Conservation (phyloP, 2,888 invertebrate species). For the Syrphus vitripennis region DNA sequence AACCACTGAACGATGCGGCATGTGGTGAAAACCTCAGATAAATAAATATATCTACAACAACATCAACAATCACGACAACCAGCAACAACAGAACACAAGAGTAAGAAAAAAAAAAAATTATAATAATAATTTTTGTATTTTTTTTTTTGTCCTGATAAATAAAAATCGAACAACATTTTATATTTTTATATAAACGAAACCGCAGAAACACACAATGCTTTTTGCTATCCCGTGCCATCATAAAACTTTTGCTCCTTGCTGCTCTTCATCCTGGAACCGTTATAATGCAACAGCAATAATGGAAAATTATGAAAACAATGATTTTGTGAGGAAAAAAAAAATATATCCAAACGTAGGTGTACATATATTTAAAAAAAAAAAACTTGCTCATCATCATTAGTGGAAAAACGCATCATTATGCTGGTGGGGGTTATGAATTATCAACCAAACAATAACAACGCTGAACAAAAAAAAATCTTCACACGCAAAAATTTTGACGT, state of each 20-base stretch:
- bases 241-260: background rate
- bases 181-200: conserved; percentile 32
- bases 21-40: conserved; percentile 24
- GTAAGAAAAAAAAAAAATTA: background rate
- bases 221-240: background rate
- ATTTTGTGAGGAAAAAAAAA: background rate
- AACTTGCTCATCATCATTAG: conserved; percentile 38
- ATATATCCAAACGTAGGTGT: background rate
- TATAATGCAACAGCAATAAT: conserved; percentile 41
- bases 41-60: conserved; percentile 15
- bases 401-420: conserved; percentile 53
- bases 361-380: no score
- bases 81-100: background rate
- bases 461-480: background rate
- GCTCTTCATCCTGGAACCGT: background rate
- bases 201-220: background rate
- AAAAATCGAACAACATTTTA: conserved; percentile 5
- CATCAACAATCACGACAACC: background rate
- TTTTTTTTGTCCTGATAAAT: background rate
- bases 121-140: background rate
- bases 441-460: background rate
- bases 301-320: conserved; percentile 33
- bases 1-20: conserved; percentile 1
- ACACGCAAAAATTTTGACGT: conserved; percentile 14
- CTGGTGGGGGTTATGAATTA: conserved; percentile 26